phyloP scores from a whole-genome alignment of 53 echinoderm and acorn worm genomes.

The Antedon mediterranea region DNA sequence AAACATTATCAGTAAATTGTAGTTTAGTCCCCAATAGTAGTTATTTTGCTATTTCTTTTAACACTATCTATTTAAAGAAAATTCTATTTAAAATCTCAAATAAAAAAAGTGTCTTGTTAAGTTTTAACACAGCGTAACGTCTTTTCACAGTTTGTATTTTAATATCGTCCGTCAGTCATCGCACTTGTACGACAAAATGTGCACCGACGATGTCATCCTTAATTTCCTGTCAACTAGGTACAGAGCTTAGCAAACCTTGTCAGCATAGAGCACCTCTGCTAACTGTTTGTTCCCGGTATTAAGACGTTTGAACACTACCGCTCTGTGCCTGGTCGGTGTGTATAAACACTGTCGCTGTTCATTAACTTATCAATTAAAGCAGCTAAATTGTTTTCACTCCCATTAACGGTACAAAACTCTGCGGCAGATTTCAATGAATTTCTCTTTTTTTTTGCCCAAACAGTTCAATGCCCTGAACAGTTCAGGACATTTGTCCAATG shows the following conservation, averaged over 20 bases:
- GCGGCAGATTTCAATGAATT: not conserved
- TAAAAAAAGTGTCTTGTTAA: not conserved
- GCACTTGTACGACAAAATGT: not conserved
- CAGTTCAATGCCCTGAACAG: not conserved
- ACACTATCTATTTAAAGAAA: no score
- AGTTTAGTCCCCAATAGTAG: no score
- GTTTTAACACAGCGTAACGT: not conserved
- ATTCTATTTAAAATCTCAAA: no score
- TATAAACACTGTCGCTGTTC: not conserved
- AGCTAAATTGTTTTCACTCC: not conserved
- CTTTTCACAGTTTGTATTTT: not conserved
- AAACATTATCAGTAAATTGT: no score
- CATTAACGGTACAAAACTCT: not conserved
- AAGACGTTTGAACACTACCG: not conserved
- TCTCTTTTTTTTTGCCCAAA: not conserved
- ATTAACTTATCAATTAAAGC: not conserved
- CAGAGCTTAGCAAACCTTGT: not conserved
- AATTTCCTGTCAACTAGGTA: not conserved
- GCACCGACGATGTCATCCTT: not conserved
- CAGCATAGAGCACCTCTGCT: not conserved
- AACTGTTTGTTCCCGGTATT: not conserved
- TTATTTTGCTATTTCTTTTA: no score
- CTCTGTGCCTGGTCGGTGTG: not conserved
- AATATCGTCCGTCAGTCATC: not conserved
- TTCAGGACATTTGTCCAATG: no score